Evolutionary conservation across 1,140 invertebrate genomes (phyloP).

Genomic region (Portunus trituberculatus): DNA sequence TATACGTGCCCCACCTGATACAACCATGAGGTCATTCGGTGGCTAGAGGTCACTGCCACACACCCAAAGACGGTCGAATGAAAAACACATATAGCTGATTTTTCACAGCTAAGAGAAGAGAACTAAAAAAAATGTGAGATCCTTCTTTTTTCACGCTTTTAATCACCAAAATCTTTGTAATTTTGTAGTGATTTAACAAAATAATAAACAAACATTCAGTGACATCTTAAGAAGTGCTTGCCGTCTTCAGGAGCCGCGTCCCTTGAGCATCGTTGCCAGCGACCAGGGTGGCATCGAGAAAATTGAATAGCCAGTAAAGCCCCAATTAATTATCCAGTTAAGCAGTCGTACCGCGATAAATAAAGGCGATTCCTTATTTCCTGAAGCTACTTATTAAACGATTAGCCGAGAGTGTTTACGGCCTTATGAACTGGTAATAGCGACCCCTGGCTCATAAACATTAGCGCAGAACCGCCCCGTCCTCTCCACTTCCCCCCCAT

Average conservation of each 20-base stretch:
- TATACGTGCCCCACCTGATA: background rate
- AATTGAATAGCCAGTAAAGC: background rate
- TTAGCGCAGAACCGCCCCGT: background rate
- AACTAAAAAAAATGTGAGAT: too few relatives aligned
- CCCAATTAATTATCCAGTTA: constrained; percentile 1
- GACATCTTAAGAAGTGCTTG: too few relatives aligned
- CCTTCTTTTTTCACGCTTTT: too few relatives aligned
- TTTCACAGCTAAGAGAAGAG: too few relatives aligned
- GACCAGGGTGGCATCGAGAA: background rate
- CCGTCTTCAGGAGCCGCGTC: too few relatives aligned
- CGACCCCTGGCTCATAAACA: background rate
- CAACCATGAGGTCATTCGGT: background rate
- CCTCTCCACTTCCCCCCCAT: background rate
- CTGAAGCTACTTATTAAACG: constrained; percentile 22
- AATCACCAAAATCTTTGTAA: too few relatives aligned
- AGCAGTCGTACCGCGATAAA: background rate
- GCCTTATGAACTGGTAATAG: constrained; percentile 22
- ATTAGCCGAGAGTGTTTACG: background rate
- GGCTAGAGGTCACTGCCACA: background rate
- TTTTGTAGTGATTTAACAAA: too few relatives aligned
- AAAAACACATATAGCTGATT: too few relatives aligned
- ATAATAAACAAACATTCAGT: too few relatives aligned
- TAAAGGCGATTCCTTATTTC: background rate
- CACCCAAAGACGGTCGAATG: too few relatives aligned
- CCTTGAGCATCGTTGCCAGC: background rate